Evolutionary conservation across 1,140 invertebrate genomes (phyloP).

Genomic region (Drosophila paulistorum): DNA sequence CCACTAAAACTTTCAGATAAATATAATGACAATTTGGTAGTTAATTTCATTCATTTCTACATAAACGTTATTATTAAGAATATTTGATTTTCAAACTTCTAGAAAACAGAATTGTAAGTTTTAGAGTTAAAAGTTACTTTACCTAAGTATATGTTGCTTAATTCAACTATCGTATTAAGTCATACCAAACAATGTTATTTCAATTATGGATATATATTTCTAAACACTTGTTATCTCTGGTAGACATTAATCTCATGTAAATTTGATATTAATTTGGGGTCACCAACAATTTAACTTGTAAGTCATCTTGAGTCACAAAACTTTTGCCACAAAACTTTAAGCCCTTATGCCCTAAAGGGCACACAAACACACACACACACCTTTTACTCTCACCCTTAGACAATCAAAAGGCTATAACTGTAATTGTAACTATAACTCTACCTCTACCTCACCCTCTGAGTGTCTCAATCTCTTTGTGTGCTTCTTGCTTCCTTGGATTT

Average conservation of each 20-base stretch:
- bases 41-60: too few species aligned
- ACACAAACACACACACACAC: not conserved
- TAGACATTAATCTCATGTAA: constrained; percentile 1
- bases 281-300: not conserved
- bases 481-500: constrained; percentile 28
- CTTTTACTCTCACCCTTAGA: constrained; percentile 17
- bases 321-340: constrained; percentile 40
- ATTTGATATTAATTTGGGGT: constrained; percentile 8
- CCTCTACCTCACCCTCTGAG: not conserved
- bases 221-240: not conserved
- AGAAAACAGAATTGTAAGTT: too few species aligned
- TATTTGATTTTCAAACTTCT: too few species aligned
- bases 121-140: too few species aligned
- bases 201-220: too few species aligned
- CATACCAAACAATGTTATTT: too few species aligned
- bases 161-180: too few species aligned
- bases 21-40: too few species aligned
- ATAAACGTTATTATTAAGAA: too few species aligned
- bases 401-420: constrained; percentile 27
- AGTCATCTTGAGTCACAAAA: constrained; percentile 17
- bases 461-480: not conserved
- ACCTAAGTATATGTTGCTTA: too few species aligned
- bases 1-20: too few species aligned
- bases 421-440: constrained; percentile 44
- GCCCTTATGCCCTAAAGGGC: constrained; percentile 3